Evolutionary conservation across 2,888 invertebrate species (phyloP), one percentile per base, ranked within the genome.

Genomic region (Aporophyla nigra): DNA sequence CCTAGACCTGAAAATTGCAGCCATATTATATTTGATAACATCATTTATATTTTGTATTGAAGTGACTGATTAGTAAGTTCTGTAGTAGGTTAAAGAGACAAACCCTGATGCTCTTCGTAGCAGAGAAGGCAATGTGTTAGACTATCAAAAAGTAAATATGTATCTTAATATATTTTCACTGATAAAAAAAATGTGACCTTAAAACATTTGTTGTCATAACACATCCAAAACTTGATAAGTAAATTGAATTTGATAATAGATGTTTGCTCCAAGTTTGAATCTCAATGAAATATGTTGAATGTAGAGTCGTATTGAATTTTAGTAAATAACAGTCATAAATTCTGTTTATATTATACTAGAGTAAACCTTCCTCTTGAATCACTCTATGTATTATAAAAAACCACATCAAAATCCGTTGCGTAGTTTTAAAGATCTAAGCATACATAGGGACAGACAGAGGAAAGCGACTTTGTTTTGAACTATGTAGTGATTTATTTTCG

Each of bases 1-100:
- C 61, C 27, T 70, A 78, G 78, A 69, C 78, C 71, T 78, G 62
- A 19, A 79, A 71, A 40, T 78, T 24, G 59, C 21, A 33, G 62
- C 4, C 49, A 21, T 51, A 24, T 51, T 12, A 51, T 51, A 27
- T 33, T 58, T 2, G 46, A 24, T 27, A 16, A 51, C 24, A 54
- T 54, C 19, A 46, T 53, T 24, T 10, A 49, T 24, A 19, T 43
- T 51, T 62, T 54, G 7, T 12, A 4, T 51, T 56, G 33, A 66
- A 16, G 19, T 46, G 21, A 9, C 49, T 21, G 19, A 59, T 51
- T 19, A 12, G 24, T 43, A 12, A 33, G 5, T 19, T 9, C 43
- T 43, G 43, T 27, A 19, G 6, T n/a, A 24, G 5, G 27, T 33
- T 19, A 73, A 5, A 6, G 19, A 21, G 46, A 19, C 16, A 46